Percentiles rank a stretch among this genome's conserved stretches.
phyloP scores from a whole-genome alignment of 1,140 invertebrate species.

The Drosophila kanapiae region DNA sequence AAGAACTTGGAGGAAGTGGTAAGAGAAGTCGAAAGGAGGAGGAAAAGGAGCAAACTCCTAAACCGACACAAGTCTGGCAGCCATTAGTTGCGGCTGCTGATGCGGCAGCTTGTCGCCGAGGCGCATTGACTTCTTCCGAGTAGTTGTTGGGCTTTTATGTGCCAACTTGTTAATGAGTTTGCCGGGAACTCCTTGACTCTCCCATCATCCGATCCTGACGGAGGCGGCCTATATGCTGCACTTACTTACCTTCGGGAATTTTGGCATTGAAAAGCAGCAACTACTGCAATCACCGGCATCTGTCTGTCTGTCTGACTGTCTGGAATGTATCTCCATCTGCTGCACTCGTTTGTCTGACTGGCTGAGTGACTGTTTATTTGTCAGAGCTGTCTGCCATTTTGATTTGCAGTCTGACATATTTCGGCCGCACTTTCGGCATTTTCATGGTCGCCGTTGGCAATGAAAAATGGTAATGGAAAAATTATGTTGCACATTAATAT shows the following conservation, averaged over 20 bases:
- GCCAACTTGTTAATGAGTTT: constrained; percentile 83
- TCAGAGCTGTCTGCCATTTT: constrained; percentile 69
- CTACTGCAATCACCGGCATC: constrained; percentile 54
- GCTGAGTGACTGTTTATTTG: constrained; percentile 67
- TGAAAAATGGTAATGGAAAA: constrained; percentile 42
- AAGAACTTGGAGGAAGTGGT: constrained; percentile 20
- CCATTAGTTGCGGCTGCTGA: constrained; percentile 75
- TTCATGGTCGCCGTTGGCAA: constrained; percentile 31
- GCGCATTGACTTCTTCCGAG: constrained; percentile 61
- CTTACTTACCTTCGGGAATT: constrained; percentile 48
- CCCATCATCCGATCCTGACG: constrained; percentile 3
- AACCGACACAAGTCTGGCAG: constrained; percentile 57
- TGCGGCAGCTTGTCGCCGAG: constrained; percentile 72
- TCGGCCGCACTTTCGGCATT: constrained; percentile 54
- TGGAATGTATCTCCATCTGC: constrained; percentile 34
- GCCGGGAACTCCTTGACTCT: constrained; percentile 20
- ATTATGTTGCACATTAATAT: constrained; percentile 33
- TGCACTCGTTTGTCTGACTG: constrained; percentile 37
- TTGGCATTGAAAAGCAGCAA: constrained; percentile 68
- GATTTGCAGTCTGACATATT: constrained; percentile 74
- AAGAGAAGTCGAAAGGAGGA: neutral
- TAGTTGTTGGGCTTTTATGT: constrained; percentile 70
- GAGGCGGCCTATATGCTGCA: constrained; percentile 44
- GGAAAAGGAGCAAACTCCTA: constrained; percentile 25
- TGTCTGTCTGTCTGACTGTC: constrained; percentile 41